phyloP scores from a whole-genome alignment of 2,113 vertebrate species.

The Lagenorhynchus albirostris region DNA sequence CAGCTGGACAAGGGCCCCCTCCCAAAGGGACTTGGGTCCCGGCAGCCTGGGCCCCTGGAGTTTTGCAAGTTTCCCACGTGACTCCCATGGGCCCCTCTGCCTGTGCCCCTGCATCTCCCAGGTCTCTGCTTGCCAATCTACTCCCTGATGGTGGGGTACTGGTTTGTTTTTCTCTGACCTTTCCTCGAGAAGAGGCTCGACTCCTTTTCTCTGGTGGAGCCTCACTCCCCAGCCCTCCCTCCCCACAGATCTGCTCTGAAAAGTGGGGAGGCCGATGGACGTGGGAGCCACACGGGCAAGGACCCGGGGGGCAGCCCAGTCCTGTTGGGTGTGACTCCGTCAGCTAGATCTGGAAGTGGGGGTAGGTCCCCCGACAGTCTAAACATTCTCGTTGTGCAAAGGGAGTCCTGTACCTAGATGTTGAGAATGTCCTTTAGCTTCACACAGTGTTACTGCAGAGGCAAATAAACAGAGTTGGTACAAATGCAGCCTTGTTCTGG shows the following conservation, averaged over 20 bases:
- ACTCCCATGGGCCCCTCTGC: neutral
- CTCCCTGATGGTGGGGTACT: neutral
- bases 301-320: no score
- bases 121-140: rapidly evolving
- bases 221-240: no score
- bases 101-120: no score
- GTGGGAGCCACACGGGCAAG: rapidly evolving
- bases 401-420: neutral
- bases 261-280: neutral
- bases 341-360: neutral
- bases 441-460: neutral
- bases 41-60: neutral
- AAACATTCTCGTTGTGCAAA: neutral
- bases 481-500: neutral
- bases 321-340: no score
- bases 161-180: neutral
- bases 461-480: neutral
- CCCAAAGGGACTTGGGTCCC: rapidly evolving
- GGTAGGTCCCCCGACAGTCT: neutral
- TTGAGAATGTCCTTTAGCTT: neutral
- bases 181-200: rapidly evolving
- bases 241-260: neutral
- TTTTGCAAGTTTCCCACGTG: rapidly evolving
- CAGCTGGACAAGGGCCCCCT: neutral
- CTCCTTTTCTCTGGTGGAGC: neutral